phyloP scores from a whole-genome alignment of 1,140 invertebrate genomes.

The Panulirus ornatus region DNA sequence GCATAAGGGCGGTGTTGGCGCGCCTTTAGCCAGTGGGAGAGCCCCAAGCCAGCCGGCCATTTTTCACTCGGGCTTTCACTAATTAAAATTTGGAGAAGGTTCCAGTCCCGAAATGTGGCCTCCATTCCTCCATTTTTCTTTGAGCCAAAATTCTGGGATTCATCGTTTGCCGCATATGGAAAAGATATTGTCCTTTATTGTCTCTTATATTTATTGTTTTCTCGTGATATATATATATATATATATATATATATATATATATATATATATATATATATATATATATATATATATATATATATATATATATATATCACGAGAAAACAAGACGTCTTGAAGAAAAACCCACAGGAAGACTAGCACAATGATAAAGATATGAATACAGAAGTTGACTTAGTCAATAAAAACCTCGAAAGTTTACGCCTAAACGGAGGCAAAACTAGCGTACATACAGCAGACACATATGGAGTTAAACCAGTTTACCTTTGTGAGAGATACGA shows the following conservation, averaged over 20 bases:
- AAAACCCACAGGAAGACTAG: no score
- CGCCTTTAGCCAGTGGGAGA: neutral
- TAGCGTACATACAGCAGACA: no score
- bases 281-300: no score
- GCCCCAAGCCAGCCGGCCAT: constrained; percentile 54
- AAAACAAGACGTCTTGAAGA: no score
- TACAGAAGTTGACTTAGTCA: neutral
- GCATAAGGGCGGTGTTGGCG: neutral
- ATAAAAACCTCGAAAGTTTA: no score
- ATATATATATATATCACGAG: no score
- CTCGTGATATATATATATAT: no score
- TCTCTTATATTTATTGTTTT: constrained; percentile 17
- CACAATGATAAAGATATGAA: neutral
- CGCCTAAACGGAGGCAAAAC: no score
- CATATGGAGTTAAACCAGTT: no score
- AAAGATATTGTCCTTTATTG: constrained; percentile 26
- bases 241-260: no score
- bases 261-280: no score
- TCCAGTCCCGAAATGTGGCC: constrained; percentile 62
- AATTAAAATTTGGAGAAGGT: constrained; percentile 72
- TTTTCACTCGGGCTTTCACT: constrained; percentile 62
- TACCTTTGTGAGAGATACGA: no score
- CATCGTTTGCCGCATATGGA: constrained; percentile 43
- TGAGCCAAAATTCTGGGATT: constrained; percentile 59
- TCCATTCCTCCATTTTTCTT: constrained; percentile 66